These are phyloP conservation scores for Bombylius discolor DNA, from an alignment of 2,888 invertebrate genomes.

Conservation along the genomic window DNA sequence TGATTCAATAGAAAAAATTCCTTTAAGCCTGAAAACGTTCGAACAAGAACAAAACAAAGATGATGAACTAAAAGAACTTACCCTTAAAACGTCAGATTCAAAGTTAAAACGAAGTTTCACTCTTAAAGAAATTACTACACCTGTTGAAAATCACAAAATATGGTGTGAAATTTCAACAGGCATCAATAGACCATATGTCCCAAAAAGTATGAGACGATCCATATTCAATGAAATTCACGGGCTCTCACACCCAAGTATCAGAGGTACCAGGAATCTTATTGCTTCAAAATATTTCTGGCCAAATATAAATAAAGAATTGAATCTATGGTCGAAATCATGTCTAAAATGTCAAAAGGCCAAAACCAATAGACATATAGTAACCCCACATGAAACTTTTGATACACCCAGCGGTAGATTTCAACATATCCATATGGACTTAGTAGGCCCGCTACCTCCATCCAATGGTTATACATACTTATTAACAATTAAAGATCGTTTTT, in stretches of 20 bases:
- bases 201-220: too few relatives aligned
- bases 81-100: too few relatives aligned
- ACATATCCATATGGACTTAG: not conserved
- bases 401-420: not conserved
- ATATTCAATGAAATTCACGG: not conserved
- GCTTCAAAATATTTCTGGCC: not conserved
- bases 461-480: too few relatives aligned
- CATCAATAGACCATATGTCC: not conserved
- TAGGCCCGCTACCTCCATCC: not conserved
- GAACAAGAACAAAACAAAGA: not conserved
- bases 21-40: not conserved
- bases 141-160: too few relatives aligned
- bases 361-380: not conserved
- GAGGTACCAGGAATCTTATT: not conserved
- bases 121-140: too few relatives aligned
- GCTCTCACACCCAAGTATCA: constrained; percentile 3
- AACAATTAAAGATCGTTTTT: too few relatives aligned
- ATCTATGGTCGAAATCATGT: not conserved
- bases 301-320: not conserved
- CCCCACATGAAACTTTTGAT: not conserved
- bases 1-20: too few relatives aligned
- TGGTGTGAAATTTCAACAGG: too few relatives aligned
- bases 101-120: too few relatives aligned
- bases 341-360: too few relatives aligned
- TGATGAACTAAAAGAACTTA: not conserved